phyloP scores from a whole-genome alignment of 1,140 invertebrate genomes.

The Ooceraea biroi region DNA sequence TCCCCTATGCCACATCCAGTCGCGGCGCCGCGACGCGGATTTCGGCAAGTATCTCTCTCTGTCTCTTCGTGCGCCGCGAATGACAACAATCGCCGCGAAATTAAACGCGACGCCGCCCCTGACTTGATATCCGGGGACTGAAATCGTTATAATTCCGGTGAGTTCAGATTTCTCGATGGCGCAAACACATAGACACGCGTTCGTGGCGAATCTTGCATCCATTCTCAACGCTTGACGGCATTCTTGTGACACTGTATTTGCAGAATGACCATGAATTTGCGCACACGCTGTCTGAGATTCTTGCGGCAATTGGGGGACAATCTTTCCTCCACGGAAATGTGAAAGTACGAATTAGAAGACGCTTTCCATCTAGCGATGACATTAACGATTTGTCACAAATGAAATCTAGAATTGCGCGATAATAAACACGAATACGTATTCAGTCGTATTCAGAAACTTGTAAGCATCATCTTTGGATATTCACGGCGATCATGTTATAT shows the following conservation, averaged over 20 bases:
- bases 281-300: background rate
- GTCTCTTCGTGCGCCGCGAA: conserved; percentile 41
- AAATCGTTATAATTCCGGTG: conserved; percentile 34
- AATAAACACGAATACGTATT: background rate
- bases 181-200: no score
- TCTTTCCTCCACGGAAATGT: background rate
- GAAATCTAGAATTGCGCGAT: background rate
- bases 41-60: conserved; percentile 52
- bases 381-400: background rate
- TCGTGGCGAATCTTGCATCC: background rate
- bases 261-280: background rate
- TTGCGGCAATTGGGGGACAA: background rate
- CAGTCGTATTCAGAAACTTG: background rate
- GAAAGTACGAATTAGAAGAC: background rate
- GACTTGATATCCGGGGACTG: conserved; percentile 44
- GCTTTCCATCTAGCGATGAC: no score
- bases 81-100: conserved; percentile 54
- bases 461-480: background rate
- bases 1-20: conserved; percentile 70
- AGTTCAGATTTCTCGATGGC: conserved; percentile 34
- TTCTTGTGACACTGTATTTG: background rate
- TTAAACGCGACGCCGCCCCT: conserved; percentile 41
- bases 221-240: background rate
- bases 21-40: conserved; percentile 52
- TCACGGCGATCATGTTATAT: background rate